Evolutionary conservation across 2,113 vertebrate species (phyloP).

Genomic region (Pardalotus punctatus): DNA sequence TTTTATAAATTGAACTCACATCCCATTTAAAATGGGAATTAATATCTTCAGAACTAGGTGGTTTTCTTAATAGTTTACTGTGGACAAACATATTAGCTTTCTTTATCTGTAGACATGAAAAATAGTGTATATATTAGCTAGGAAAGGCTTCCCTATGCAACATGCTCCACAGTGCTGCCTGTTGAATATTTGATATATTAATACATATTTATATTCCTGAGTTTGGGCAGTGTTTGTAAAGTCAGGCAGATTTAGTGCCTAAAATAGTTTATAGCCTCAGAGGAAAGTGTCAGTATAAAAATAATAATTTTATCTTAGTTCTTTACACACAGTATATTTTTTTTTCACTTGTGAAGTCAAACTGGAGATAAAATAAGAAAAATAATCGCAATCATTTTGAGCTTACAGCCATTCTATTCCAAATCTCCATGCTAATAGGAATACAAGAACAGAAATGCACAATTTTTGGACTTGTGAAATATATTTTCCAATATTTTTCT

Average conservation of each 20-base stretch:
- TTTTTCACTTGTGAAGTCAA: not conserved
- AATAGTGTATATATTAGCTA: not conserved
- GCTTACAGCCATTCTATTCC: not conserved
- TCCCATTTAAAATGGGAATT: not conserved
- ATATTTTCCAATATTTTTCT: not conserved
- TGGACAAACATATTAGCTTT: not conserved
- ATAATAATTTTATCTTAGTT: slow-evolving; percentile 15
- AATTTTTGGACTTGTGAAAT: not conserved
- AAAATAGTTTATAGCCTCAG: slow-evolving; percentile 41
- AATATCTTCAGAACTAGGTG: not conserved
- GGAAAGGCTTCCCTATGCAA: not conserved
- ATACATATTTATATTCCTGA: slow-evolving; percentile 27
- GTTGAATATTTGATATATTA: slow-evolving; percentile 30
- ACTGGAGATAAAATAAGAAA: not conserved
- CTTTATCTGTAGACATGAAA: not conserved
- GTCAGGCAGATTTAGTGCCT: slow-evolving; percentile 27
- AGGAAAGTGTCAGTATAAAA: slow-evolving; percentile 30
- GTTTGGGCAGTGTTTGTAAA: not conserved
- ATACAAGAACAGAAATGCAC: not conserved
- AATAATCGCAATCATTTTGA: not conserved
- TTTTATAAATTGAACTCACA: not conserved
- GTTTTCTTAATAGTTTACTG: not conserved
- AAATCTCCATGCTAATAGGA: not conserved
- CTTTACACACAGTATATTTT: not conserved
- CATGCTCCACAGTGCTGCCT: not conserved